Conservation (phyloP, 2,797 vertebrate species). For the Poecilia picta region DNA sequence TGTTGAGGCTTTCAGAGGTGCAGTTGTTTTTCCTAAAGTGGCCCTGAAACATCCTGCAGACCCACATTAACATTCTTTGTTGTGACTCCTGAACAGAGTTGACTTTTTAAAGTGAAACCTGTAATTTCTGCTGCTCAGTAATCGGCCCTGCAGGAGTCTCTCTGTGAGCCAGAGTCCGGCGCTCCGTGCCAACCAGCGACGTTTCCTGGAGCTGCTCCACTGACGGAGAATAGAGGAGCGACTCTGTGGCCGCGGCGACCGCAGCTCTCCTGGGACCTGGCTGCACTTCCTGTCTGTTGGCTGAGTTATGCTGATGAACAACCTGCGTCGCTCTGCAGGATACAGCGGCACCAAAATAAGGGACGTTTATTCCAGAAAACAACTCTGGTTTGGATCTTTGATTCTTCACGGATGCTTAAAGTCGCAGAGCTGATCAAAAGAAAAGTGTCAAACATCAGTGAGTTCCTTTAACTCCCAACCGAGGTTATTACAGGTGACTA, state of each 20-base stretch:
- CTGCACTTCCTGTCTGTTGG: slow-evolving; percentile 29
- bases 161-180: not conserved
- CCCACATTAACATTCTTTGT: not conserved
- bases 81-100: not conserved
- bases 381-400: not conserved
- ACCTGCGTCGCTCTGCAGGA: not conserved
- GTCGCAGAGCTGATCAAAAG: not conserved
- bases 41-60: not conserved
- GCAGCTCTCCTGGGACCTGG: slow-evolving; percentile 48
- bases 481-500: too few relatives aligned
- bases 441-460: not conserved
- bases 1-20: not conserved
- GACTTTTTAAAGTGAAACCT: not conserved
- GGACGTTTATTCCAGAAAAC: not conserved
- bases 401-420: not conserved
- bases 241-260: slow-evolving; percentile 41
- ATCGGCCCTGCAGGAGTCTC: not conserved
- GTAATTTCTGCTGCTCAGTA: not conserved
- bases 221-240: slow-evolving; percentile 53
- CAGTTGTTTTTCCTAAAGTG: not conserved
- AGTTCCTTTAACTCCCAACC: not conserved
- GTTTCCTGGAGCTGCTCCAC: slow-evolving; percentile 67
- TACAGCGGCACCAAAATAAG: not conserved
- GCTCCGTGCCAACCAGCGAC: slow-evolving; percentile 51
- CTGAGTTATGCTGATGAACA: slow-evolving; percentile 57